Evolutionary conservation across 2,113 vertebrate species (phyloP), one percentile per base, ranked within the genome.

Genomic region (Macquaria australasica): DNA sequence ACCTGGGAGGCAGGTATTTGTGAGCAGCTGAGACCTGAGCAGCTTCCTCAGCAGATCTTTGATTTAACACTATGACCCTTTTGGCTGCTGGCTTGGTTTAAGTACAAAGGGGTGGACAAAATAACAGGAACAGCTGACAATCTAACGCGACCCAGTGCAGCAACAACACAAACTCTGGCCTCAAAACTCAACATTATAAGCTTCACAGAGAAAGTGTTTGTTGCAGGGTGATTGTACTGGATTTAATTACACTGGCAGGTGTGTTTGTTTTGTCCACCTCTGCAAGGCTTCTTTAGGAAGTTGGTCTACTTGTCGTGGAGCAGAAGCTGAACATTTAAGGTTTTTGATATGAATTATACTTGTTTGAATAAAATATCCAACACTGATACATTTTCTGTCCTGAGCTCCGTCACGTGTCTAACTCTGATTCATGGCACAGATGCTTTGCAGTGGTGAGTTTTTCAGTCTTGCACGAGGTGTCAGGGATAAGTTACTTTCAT

Each of bases 341-440:
- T 50, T 39, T 71, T 80, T 72, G 15, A 63, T 34, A 28, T 59
- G 37, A 73, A 73, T 10, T 43, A 1, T 20, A 73, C 20, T 34
- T 34, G 4, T 20, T 18, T 45, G 8, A 34, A 14, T 34, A 14
- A 56, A 15, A 55, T 6, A 18, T 18, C 7, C 6, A 20, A 31
- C 9, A 4, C 10, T 8, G 18, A 8, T 39, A 28, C 0, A 0
- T 67, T 50, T 63, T 45, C 11, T 0, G 3, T 45, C 56, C 8
- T 0, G 18, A 66, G 50, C 20, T 23, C 16, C 9, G 16, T 53
- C 16, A 18, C 16, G 48, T 6, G 48, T 18, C 48, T 18, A 20
- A 60, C 58, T 16, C 58, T 60, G 58, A 59, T 28, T 31, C 28
- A 0, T 4, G 59, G 28, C 37, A 25, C 37, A 43, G 15, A 43